Evolutionary conservation across 2,797 vertebrate genomes (phyloP).

Genomic region (Cephalopachus bancanus): DNA sequence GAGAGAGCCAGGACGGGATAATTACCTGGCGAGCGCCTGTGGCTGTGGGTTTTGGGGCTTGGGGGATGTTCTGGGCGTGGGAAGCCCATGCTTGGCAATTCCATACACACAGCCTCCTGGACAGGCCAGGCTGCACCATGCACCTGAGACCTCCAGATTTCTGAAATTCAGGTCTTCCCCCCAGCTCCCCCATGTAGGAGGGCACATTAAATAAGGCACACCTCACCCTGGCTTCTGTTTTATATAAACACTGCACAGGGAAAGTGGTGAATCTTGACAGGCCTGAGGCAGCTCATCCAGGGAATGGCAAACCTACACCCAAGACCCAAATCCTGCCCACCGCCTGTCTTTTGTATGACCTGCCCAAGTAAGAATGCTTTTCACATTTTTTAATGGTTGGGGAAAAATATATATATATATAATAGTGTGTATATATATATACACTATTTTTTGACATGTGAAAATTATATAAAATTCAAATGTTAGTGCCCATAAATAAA

Average conservation of each 20-base stretch:
- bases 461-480: constrained; percentile 6
- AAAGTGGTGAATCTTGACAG: neutral
- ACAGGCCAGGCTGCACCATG: neutral
- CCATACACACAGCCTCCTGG: neutral
- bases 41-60: neutral
- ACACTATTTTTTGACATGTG: neutral
- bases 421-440: too few species aligned
- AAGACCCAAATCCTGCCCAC: too few species aligned
- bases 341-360: neutral
- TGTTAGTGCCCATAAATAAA: neutral
- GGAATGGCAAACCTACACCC: neutral
- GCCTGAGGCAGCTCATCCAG: neutral
- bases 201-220: neutral
- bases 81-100: neutral
- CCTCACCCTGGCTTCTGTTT: neutral
- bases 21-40: neutral
- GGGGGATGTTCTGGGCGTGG: neutral
- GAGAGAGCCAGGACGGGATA: constrained; percentile 14
- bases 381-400: neutral
- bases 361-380: neutral
- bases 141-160: neutral
- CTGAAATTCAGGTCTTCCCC: neutral
- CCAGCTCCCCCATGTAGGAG: neutral
- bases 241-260: neutral
- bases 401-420: neutral